Conservation (phyloP, 2,888 invertebrate genomes). For the Anthrax anthrax region DNA sequence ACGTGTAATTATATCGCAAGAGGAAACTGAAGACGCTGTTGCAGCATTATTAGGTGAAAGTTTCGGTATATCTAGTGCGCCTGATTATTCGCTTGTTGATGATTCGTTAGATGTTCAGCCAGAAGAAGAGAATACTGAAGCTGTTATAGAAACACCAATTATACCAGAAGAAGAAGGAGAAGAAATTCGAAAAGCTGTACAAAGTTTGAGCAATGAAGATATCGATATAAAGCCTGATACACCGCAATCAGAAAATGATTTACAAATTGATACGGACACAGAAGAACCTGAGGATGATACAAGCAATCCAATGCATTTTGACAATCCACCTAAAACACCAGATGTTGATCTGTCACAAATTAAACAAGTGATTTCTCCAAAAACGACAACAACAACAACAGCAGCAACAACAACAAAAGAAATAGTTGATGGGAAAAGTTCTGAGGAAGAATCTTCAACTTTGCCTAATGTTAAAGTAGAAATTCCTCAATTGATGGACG, state of each 20-base stretch:
- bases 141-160: slow-evolving; percentile 37
- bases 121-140: slow-evolving; percentile 22
- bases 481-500: not conserved
- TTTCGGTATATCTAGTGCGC: slow-evolving; percentile 47
- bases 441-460: not conserved
- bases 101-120: slow-evolving; percentile 16
- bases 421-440: not conserved
- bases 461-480: not conserved
- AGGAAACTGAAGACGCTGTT: slow-evolving; percentile 85
- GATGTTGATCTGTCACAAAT: slow-evolving; percentile 37
- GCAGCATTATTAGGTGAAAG: slow-evolving; percentile 77
- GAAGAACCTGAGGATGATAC: slow-evolving; percentile 55
- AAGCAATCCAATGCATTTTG: slow-evolving; percentile 28
- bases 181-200: slow-evolving; percentile 72
- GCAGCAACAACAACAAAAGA: slow-evolving; percentile 3
- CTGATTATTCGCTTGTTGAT: slow-evolving; percentile 40
- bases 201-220: slow-evolving; percentile 58
- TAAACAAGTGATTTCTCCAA: not conserved
- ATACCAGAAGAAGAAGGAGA: slow-evolving; percentile 58
- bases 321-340: slow-evolving; percentile 35
- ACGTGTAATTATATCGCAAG: slow-evolving; percentile 72
- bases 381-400: slow-evolving; percentile 25
- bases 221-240: slow-evolving; percentile 69
- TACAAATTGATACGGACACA: slow-evolving; percentile 75
- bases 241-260: slow-evolving; percentile 68